These are phyloP conservation scores for Grapholita molesta DNA, from an alignment of 1,140 invertebrate species.

Conservation along the genomic window DNA sequence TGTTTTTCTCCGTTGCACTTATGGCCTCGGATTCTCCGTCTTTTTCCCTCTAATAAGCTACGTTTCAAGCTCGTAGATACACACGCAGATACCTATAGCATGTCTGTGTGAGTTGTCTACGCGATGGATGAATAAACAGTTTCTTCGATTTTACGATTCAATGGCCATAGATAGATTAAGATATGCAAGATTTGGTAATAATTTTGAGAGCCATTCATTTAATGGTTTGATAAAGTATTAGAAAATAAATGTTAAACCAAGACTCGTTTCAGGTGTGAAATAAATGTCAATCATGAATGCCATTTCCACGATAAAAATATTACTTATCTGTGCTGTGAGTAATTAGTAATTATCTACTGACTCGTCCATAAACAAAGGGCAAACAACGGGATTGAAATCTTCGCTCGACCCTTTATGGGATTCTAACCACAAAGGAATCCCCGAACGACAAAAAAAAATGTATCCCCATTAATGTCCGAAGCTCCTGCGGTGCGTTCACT, in stretches of 20 bases:
- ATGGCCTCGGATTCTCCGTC: constrained; percentile 48
- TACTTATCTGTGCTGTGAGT: constrained; percentile 11
- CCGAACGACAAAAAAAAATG: constrained; percentile 49
- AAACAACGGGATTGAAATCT: constrained; percentile 35
- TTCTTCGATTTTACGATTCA: constrained; percentile 75
- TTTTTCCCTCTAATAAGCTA: constrained; percentile 68
- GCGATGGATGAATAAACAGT: constrained; percentile 72
- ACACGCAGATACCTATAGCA: constrained; percentile 41
- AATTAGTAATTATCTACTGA: constrained; percentile 16
- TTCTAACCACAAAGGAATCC: constrained; percentile 60
- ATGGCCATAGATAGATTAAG: constrained; percentile 72
- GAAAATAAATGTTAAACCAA: constrained; percentile 25
- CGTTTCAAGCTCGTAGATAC: constrained; percentile 33
- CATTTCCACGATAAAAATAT: constrained; percentile 6
- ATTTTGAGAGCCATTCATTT: constrained; percentile 58
- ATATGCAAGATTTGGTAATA: constrained; percentile 70
- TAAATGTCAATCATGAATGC: too few species aligned
- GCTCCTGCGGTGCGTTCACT: constrained; percentile 25
- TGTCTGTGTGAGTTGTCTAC: constrained; percentile 29
- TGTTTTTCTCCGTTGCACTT: constrained; percentile 57
- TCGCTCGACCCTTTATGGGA: constrained; percentile 30
- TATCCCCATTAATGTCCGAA: constrained; percentile 64
- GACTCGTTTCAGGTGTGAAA: constrained; percentile 25
- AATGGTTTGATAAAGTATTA: constrained; percentile 49
- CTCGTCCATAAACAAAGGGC: constrained; percentile 33